Evolutionary conservation across 2,888 invertebrate species (phyloP).

Genomic region (Phrixothrix hirtus): DNA sequence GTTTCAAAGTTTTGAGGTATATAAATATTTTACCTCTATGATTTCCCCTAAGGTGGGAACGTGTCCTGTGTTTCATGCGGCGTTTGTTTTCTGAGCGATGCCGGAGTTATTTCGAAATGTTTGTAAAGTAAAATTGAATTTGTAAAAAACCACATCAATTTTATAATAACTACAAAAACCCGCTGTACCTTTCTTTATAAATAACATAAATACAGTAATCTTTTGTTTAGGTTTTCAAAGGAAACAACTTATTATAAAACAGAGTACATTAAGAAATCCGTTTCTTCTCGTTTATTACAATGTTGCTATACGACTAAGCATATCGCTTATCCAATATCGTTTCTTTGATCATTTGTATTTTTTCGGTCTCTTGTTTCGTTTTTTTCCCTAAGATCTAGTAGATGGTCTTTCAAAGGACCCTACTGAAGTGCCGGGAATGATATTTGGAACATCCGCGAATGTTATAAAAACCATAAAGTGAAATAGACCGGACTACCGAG

Average conservation of each 20-base stretch:
- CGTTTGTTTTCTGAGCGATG: constrained; percentile 10
- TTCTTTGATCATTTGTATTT: constrained; percentile 10
- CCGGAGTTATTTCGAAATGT: constrained; percentile 6
- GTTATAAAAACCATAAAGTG: constrained; percentile 28
- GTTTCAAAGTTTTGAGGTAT: constrained; percentile 25
- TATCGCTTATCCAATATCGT: constrained; percentile 18
- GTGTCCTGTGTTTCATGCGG: constrained; percentile 23
- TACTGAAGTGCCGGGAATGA: constrained; percentile 17
- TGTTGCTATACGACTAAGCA: too few relatives aligned
- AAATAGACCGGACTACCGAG: constrained; percentile 28
- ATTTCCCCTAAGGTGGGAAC: constrained; percentile 23
- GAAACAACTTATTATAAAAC: too few relatives aligned
- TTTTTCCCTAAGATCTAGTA: constrained; percentile 11
- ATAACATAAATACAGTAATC: too few relatives aligned
- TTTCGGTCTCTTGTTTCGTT: constrained; percentile 16
- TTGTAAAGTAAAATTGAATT: constrained; percentile 16
- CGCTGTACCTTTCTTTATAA: background rate
- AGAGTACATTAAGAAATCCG: too few relatives aligned
- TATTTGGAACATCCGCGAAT: constrained; percentile 22
- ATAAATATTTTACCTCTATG: constrained; percentile 29
- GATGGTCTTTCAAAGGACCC: constrained; percentile 9
- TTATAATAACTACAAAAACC: too few relatives aligned
- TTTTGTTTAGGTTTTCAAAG: too few relatives aligned
- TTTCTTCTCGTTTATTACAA: too few relatives aligned
- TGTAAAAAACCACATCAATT: too few relatives aligned